Evolutionary conservation across 2,113 vertebrate species (phyloP).

Genomic region (Neolamprologus toae): DNA sequence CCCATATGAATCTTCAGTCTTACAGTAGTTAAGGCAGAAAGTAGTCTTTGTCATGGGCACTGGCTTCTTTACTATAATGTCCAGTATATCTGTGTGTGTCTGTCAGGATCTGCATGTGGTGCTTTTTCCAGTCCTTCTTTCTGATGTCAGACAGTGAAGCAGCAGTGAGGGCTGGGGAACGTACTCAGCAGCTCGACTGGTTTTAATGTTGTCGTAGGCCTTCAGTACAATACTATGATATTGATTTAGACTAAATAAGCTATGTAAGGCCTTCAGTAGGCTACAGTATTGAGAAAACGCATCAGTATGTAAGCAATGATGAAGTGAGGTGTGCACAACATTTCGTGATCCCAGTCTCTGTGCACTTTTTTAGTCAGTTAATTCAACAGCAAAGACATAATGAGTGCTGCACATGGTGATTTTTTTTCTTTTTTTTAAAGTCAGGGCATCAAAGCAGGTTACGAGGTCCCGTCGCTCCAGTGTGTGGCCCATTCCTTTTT

Average conservation of each 20-base stretch:
- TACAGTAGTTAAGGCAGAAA: constrained; percentile 52
- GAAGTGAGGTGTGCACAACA: constrained; percentile 20
- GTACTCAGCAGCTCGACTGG: neutral
- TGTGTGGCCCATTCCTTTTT: constrained; percentile 83
- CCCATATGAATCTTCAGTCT: constrained; percentile 10
- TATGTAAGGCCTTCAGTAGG: constrained; percentile 1
- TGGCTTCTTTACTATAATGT: neutral
- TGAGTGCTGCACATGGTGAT: constrained; percentile 23
- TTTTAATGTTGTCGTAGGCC: neutral
- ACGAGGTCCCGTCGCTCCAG: constrained; percentile 69
- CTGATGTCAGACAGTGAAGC: neutral
- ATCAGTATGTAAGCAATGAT: constrained; percentile 18
- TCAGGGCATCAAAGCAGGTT: constrained; percentile 33
- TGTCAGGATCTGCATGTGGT: neutral
- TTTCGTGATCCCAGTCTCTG: constrained; percentile 22
- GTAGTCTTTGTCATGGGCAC: constrained; percentile 22
- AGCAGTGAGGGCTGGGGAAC: neutral
- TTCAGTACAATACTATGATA: neutral
- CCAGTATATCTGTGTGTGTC: constrained; percentile 2
- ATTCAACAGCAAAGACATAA: constrained; percentile 37
- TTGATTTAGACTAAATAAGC: constrained; percentile 12
- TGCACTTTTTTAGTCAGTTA: constrained; percentile 22
- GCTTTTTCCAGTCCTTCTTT: constrained; percentile 2
- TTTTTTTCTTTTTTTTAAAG: neutral
- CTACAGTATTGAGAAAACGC: neutral